phyloP scores from a whole-genome alignment of 2,888 invertebrate species.

The Pollenia labialis region DNA sequence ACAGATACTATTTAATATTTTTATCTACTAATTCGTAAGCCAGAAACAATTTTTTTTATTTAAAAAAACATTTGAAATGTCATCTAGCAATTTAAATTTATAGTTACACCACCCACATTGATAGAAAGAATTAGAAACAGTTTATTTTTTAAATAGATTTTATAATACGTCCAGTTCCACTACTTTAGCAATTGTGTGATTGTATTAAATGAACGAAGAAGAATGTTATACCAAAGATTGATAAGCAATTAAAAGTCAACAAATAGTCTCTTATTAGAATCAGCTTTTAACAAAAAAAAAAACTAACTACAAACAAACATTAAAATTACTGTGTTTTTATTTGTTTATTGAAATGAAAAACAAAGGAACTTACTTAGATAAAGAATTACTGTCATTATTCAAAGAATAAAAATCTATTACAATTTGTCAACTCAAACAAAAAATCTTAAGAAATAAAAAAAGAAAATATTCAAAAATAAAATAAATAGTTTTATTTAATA shows the following conservation, averaged over 20 bases:
- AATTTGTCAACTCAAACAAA: slow-evolving; percentile 66
- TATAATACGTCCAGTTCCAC: slow-evolving; percentile 68
- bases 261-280: slow-evolving; percentile 51
- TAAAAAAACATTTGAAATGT: no score
- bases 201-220: slow-evolving; percentile 41
- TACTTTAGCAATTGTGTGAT: slow-evolving; percentile 58
- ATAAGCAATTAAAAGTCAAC: slow-evolving; percentile 44
- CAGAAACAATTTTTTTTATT: no score
- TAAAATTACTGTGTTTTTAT: slow-evolving; percentile 27
- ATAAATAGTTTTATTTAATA: slow-evolving; percentile 11
- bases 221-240: slow-evolving; percentile 66
- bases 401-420: slow-evolving; percentile 42
- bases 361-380: slow-evolving; percentile 8
- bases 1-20: no score
- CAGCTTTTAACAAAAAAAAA: slow-evolving; percentile 45
- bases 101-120: slow-evolving; percentile 14
- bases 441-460: slow-evolving; percentile 40
- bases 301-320: neutral
- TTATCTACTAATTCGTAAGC: no score
- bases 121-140: neutral
- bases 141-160: slow-evolving; percentile 41
- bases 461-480: slow-evolving; percentile 43
- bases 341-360: slow-evolving; percentile 34
- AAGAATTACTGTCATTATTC: slow-evolving; percentile 53
- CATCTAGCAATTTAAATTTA: neutral